A percentile compares a stretch with the other conserved stretches of the same genome.
Evolutionary conservation across 2,113 vertebrate species (phyloP).

Genomic region (Turnix velox): DNA sequence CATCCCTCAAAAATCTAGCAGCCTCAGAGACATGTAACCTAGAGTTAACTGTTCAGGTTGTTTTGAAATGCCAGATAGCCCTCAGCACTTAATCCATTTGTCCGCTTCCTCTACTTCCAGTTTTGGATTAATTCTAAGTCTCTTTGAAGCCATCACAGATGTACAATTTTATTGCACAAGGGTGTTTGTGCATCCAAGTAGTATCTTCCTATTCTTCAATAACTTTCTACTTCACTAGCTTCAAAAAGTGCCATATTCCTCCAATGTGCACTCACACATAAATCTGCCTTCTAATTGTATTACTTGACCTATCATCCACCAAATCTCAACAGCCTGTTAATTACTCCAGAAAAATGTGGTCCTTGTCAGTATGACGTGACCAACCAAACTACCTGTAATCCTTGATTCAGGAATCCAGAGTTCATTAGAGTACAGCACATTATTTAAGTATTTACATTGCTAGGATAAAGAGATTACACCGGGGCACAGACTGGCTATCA

Average conservation of each 20-base stretch:
- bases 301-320: background rate
- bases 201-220: background rate
- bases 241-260: background rate
- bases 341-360: conserved; percentile 6
- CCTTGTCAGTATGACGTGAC: background rate
- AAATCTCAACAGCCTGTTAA: background rate
- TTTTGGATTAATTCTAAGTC: conserved; percentile 28
- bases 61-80: background rate
- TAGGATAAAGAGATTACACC: conserved; percentile 23
- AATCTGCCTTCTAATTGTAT: background rate
- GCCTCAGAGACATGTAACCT: background rate
- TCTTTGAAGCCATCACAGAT: background rate
- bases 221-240: background rate
- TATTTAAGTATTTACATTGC: background rate
- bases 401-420: background rate
- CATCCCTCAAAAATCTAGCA: background rate
- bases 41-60: background rate
- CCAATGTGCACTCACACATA: background rate
- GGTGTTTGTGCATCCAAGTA: background rate
- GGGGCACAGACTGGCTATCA: background rate
- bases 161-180: background rate
- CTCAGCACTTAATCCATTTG: background rate
- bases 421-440: background rate
- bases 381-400: conserved; percentile 1
- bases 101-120: background rate